Conservation (phyloP, 2,888 invertebrate genomes). For the Neria commutata region DNA sequence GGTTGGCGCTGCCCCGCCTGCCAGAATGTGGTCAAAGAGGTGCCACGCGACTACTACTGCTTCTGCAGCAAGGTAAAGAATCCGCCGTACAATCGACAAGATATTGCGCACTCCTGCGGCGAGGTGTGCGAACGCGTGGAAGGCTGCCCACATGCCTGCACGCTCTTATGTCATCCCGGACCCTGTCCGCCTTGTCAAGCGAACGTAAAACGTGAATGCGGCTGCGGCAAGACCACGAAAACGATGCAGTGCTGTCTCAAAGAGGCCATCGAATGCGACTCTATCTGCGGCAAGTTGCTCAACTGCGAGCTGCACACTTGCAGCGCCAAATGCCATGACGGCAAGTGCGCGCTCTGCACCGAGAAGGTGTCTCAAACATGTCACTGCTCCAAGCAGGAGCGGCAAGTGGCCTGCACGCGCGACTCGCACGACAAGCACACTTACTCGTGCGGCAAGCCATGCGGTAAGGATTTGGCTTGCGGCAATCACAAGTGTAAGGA, state of each 20-base stretch:
- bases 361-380: constrained; percentile 73
- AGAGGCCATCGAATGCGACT: constrained; percentile 74
- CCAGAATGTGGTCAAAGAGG: constrained; percentile 76
- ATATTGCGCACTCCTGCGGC: constrained; percentile 91
- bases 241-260: constrained; percentile 76
- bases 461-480: constrained; percentile 69
- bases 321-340: constrained; percentile 76
- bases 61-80: constrained; percentile 84
- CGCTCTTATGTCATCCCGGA: constrained; percentile 89
- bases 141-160: constrained; percentile 72
- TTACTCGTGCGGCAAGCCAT: constrained; percentile 70
- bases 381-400: constrained; percentile 71
- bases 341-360: constrained; percentile 75
- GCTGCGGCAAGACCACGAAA: constrained; percentile 76
- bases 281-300: constrained; percentile 74
- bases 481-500: constrained; percentile 74
- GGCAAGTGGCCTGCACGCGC: constrained; percentile 69
- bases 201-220: constrained; percentile 74
- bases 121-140: constrained; percentile 74
- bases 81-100: constrained; percentile 77
- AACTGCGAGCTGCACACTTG: constrained; percentile 83
- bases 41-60: constrained; percentile 85
- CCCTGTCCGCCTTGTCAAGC: constrained; percentile 91
- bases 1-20: constrained; percentile 98
- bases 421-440: constrained; percentile 61